phyloP scores from a whole-genome alignment of 2,888 invertebrate species.

The Aphidius colemani region DNA sequence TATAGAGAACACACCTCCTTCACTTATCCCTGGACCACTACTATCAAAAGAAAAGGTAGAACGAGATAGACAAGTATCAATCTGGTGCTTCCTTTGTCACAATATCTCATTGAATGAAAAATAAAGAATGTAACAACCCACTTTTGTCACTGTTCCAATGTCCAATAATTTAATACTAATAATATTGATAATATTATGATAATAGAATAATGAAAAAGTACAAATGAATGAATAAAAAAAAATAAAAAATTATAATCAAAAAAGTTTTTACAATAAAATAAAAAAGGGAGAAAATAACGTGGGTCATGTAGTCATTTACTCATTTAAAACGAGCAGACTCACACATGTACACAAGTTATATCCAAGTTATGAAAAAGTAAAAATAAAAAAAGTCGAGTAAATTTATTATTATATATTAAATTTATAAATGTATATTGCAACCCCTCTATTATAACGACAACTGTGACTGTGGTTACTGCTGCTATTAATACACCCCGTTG shows the following conservation, averaged over 20 bases:
- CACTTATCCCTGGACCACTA: too few species aligned
- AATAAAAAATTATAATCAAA: too few species aligned
- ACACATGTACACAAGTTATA: background rate
- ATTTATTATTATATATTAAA: conserved; percentile 19
- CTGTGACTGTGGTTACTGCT: conserved; percentile 17
- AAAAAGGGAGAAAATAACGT: too few species aligned
- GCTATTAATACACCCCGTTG: conserved; percentile 27
- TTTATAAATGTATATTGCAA: too few species aligned
- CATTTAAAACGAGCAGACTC: background rate
- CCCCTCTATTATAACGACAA: conserved; percentile 14
- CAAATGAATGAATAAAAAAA: conserved; percentile 1
- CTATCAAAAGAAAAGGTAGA: too few species aligned
- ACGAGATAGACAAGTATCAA: too few species aligned
- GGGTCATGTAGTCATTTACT: too few species aligned
- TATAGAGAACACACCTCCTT: too few species aligned
- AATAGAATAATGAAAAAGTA: background rate
- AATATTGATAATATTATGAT: background rate
- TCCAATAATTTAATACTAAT: conserved; percentile 3
- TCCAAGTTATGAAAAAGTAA: background rate
- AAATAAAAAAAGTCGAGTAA: conserved; percentile 10
- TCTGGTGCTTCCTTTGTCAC: too few species aligned
- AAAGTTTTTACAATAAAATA: too few species aligned
- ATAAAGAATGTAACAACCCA: background rate
- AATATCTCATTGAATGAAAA: too few species aligned
- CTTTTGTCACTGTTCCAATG: background rate